Evolutionary conservation across 2,113 vertebrate species (phyloP).

Genomic region (Scatophagus argus): DNA sequence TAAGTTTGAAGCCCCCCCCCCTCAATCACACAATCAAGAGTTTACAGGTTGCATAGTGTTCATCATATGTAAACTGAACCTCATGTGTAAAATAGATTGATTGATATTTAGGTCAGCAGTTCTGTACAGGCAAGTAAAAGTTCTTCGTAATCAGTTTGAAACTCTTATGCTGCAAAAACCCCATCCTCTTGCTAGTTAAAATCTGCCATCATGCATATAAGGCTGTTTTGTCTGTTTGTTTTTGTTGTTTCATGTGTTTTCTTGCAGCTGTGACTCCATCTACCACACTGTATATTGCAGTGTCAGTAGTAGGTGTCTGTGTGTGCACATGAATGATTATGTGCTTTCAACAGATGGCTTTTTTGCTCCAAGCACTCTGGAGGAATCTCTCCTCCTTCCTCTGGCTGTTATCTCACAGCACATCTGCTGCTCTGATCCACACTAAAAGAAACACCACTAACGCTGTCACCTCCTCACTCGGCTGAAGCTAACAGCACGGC

Average conservation of each 20-base stretch:
- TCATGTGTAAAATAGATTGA: background rate
- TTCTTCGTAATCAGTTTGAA: conserved; percentile 28
- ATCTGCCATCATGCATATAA: background rate
- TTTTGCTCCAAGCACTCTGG: conserved; percentile 48
- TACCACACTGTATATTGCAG: background rate
- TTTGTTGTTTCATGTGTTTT: conserved; percentile 17
- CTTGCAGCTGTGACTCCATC: conserved; percentile 41
- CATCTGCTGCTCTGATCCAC: conserved; percentile 63
- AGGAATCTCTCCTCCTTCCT: conserved; percentile 63
- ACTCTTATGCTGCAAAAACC: conserved; percentile 10
- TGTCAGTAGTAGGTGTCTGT: conserved; percentile 36
- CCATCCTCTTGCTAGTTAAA: background rate
- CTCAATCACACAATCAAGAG: too few species aligned
- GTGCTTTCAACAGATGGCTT: conserved; percentile 60
- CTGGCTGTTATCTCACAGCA: conserved; percentile 55
- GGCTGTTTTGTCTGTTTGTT: conserved; percentile 13
- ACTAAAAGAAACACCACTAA: conserved; percentile 18
- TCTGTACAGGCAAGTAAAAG: conserved; percentile 35
- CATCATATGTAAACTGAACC: too few species aligned
- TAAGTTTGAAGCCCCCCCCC: too few species aligned
- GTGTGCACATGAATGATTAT: conserved; percentile 22
- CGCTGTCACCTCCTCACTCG: background rate
- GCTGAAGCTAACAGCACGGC: background rate
- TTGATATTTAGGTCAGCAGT: conserved; percentile 30
- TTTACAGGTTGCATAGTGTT: too few species aligned